phyloP scores from a whole-genome alignment of 2,113 vertebrate genomes.

The Eudorcas thomsonii region DNA sequence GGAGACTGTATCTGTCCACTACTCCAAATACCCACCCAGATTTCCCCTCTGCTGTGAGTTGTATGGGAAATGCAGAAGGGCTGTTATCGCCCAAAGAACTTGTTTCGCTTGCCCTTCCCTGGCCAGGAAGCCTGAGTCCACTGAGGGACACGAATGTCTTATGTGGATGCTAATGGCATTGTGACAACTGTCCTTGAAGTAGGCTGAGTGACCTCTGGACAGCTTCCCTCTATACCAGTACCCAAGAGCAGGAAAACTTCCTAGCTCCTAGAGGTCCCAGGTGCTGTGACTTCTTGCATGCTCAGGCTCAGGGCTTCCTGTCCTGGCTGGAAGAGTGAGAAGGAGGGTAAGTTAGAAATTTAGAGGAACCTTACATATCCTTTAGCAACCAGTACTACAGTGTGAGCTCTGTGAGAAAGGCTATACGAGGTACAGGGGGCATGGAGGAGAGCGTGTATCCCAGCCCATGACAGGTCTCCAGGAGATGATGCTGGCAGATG shows the following conservation, averaged over 20 bases:
- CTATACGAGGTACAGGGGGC: not conserved
- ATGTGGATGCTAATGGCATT: not conserved
- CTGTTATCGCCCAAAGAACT: not conserved
- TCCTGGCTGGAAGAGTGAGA: not conserved
- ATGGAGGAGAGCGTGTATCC: fast-evolving
- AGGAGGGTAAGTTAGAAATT: not conserved
- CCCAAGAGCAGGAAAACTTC: not conserved
- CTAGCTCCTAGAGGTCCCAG: not conserved
- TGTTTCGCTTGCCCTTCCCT: not conserved
- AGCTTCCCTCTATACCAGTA: not conserved
- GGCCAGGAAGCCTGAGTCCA: not conserved
- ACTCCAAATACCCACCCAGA: not conserved
- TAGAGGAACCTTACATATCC: not conserved
- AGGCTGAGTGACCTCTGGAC: not conserved
- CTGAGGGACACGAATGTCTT: not conserved
- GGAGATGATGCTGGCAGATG: not conserved
- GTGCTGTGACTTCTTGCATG: not conserved
- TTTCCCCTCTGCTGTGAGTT: not conserved
- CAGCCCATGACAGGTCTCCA: not conserved
- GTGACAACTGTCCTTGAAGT: not conserved
- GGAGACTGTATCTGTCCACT: not conserved
- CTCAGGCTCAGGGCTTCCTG: not conserved
- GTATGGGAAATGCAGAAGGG: not conserved
- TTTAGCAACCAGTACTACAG: not conserved
- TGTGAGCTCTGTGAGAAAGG: not conserved